Conservation (phyloP, 1,140 invertebrate species). For the Bombus difficillimus region DNA sequence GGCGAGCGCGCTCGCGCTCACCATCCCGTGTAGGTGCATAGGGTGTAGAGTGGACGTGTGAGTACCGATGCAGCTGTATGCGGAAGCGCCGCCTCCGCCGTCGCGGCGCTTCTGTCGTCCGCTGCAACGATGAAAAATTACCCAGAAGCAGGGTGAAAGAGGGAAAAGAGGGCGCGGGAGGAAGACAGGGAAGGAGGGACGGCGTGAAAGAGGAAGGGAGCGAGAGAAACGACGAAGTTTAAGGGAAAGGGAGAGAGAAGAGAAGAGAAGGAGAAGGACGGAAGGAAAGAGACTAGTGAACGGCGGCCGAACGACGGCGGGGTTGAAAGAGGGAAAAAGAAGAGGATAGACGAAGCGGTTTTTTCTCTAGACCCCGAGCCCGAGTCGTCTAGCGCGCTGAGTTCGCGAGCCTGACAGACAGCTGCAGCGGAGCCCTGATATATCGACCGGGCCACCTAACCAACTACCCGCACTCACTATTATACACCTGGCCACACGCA, state of each 20-base stretch:
- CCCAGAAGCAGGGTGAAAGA: slow-evolving; percentile 76
- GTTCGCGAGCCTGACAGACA: slow-evolving; percentile 80
- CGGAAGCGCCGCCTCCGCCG: slow-evolving; percentile 68
- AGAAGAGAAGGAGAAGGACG: slow-evolving; percentile 1
- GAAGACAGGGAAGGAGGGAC: neutral
- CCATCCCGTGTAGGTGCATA: slow-evolving; percentile 27
- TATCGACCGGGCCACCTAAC: slow-evolving; percentile 79
- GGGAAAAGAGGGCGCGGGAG: slow-evolving; percentile 50
- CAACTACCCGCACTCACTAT: slow-evolving; percentile 72
- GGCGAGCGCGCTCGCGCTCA: neutral
- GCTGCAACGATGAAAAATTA: slow-evolving; percentile 82
- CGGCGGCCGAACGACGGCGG: slow-evolving; percentile 36
- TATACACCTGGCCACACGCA: slow-evolving; percentile 69
- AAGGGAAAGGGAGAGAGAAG: slow-evolving; percentile 41
- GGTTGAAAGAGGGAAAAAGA: slow-evolving; percentile 43
- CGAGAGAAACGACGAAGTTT: slow-evolving; percentile 50
- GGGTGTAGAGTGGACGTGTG: neutral
- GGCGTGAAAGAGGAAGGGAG: slow-evolving; percentile 14
- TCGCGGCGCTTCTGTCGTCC: slow-evolving; percentile 76
- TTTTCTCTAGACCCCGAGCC: slow-evolving; percentile 75
- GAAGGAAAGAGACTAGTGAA: slow-evolving; percentile 22
- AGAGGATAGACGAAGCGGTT: slow-evolving; percentile 64
- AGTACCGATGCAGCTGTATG: slow-evolving; percentile 58
- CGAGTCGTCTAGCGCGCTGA: slow-evolving; percentile 77
- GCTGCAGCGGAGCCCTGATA: slow-evolving; percentile 81